Evolutionary conservation across 2,113 vertebrate species (phyloP).

Genomic region (Nicator chloris): DNA sequence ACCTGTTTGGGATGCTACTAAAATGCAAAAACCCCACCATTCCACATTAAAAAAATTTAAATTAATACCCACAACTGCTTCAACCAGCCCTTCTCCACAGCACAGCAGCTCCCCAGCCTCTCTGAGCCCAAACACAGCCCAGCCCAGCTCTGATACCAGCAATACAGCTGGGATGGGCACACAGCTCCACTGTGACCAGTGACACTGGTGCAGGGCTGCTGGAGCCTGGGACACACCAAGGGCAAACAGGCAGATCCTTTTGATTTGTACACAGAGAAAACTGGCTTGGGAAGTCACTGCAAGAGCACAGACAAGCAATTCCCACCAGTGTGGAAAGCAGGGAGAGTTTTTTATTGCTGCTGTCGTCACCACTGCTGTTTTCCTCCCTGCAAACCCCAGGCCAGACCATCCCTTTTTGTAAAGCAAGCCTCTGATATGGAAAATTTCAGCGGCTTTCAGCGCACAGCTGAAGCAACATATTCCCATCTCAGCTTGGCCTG

Average conservation of each 20-base stretch:
- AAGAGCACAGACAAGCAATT: conserved; percentile 22
- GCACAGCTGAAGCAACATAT: conserved; percentile 7
- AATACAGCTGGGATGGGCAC: background rate
- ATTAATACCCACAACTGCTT: background rate
- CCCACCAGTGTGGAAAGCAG: conserved; percentile 18
- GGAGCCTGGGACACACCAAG: background rate
- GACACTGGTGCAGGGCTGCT: background rate
- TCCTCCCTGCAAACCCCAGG: conserved; percentile 28
- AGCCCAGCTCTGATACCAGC: background rate
- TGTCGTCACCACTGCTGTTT: conserved; percentile 16
- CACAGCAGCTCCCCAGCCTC: rapidly evolving
- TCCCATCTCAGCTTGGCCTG: conserved; percentile 21
- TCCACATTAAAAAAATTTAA: background rate
- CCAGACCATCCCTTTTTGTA: conserved; percentile 30
- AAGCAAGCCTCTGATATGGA: conserved; percentile 46
- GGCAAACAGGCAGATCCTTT: conserved; percentile 10
- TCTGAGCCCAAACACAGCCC: background rate
- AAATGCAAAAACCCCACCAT: background rate
- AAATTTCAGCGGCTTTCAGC: conserved; percentile 31
- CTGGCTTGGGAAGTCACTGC: conserved; percentile 34
- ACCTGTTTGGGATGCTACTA: background rate
- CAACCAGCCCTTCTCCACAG: background rate
- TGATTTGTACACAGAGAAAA: conserved; percentile 22
- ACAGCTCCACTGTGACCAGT: background rate
- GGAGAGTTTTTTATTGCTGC: background rate